Percentiles rank a stretch among this genome's conserved stretches.
phyloP scores from a whole-genome alignment of 2,888 invertebrate species.

The Steinernema scapterisci region DNA sequence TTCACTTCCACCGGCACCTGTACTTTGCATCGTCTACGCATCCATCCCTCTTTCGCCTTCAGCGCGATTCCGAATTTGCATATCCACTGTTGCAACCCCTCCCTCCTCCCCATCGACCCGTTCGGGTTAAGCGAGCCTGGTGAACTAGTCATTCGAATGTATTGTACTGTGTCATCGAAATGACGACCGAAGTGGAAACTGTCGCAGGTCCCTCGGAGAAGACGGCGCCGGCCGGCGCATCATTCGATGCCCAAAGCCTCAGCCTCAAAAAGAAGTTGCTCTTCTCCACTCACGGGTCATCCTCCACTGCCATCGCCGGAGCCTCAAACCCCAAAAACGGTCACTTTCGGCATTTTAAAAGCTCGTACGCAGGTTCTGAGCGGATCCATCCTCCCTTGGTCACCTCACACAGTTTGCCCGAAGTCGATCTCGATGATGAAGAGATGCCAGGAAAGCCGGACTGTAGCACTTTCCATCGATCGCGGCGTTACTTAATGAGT shows the following conservation, averaged over 20 bases:
- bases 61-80: slow-evolving; percentile 6
- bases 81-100: slow-evolving; percentile 23
- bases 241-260: too few relatives aligned
- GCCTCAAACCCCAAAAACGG: not conserved
- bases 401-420: slow-evolving; percentile 16
- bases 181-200: slow-evolving; percentile 15
- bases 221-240: not conserved
- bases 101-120: not conserved
- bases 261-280: slow-evolving; percentile 6
- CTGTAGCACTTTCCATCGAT: slow-evolving; percentile 24
- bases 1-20: slow-evolving; percentile 5
- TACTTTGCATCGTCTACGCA: slow-evolving; percentile 3
- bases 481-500: slow-evolving; percentile 14
- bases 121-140: slow-evolving; percentile 9
- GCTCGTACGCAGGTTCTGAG: not conserved
- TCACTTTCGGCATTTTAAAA: not conserved
- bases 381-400: slow-evolving; percentile 5
- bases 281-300: slow-evolving; percentile 2
- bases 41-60: not conserved
- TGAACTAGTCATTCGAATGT: not conserved
- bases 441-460: slow-evolving; percentile 26
- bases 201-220: slow-evolving; percentile 20
- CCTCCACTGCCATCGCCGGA: not conserved
- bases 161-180: too few relatives aligned
- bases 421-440: not conserved